These are phyloP conservation scores for Hypothenemus hampei DNA, from an alignment of 1,140 invertebrate genomes.

Conservation along the genomic window DNA sequence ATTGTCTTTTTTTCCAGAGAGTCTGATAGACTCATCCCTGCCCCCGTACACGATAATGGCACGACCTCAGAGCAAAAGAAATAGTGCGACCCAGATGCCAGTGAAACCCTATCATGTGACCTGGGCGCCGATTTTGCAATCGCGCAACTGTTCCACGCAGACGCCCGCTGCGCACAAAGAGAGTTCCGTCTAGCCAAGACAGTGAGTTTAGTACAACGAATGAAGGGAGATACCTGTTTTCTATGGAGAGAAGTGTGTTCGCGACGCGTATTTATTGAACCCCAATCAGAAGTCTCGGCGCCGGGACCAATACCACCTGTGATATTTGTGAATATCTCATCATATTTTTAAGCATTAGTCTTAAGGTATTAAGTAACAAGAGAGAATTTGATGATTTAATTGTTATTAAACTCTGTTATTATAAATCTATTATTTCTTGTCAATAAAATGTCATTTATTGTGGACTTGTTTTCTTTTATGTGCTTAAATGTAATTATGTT, in stretches of 20 bases:
- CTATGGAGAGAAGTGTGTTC: no score
- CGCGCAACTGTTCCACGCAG: slow-evolving; percentile 44
- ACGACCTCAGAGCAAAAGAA: slow-evolving; percentile 42
- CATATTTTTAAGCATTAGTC: slow-evolving; percentile 44
- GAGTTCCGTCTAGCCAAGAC: slow-evolving; percentile 42
- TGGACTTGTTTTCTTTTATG: slow-evolving; percentile 17
- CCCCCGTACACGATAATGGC: slow-evolving; percentile 44
- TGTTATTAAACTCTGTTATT: slow-evolving; percentile 41
- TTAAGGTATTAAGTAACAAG: slow-evolving; percentile 38
- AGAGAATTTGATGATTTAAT: no score
- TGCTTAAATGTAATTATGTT: no score
- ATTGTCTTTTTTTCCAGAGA: slow-evolving; percentile 36
- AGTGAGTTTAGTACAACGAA: not conserved
- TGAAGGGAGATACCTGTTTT: no score
- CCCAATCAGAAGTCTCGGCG: slow-evolving; percentile 45
- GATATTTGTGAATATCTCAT: slow-evolving; percentile 48
- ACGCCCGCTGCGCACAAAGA: slow-evolving; percentile 45
- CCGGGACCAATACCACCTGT: slow-evolving; percentile 47
- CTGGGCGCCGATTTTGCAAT: slow-evolving; percentile 45
- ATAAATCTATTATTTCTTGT: slow-evolving; percentile 44
- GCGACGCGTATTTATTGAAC: slow-evolving; percentile 16
- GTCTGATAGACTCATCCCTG: slow-evolving; percentile 38
- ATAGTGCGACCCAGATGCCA: slow-evolving; percentile 45
- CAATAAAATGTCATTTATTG: slow-evolving; percentile 42
- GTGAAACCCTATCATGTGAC: slow-evolving; percentile 46